A percentile compares a stretch with the other conserved stretches of the same genome.
phyloP scores from a whole-genome alignment of 2,797 vertebrate genomes.

The Malacoraja senta region DNA sequence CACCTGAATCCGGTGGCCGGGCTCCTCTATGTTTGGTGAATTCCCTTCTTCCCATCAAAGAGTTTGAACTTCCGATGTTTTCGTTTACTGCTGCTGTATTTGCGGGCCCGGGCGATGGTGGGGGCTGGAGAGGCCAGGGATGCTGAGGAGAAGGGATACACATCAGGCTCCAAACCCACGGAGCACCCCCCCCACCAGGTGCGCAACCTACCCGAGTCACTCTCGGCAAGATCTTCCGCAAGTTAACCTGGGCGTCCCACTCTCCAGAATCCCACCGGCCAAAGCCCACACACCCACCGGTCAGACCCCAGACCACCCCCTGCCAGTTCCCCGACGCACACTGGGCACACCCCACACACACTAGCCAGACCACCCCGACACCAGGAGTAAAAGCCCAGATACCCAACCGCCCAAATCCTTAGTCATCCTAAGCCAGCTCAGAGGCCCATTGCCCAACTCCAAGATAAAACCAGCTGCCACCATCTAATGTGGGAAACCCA shows the following conservation, averaged over 20 bases:
- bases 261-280: neutral
- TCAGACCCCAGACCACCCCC: too few relatives aligned
- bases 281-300: neutral
- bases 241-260: too few relatives aligned
- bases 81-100: conserved; percentile 50
- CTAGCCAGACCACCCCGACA: neutral
- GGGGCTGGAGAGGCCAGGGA: neutral
- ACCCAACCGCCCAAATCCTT: neutral
- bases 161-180: neutral
- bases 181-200: neutral
- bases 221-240: too few relatives aligned
- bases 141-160: neutral
- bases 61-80: conserved; percentile 71
- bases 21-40: conserved; percentile 36
- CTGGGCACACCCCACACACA: neutral
- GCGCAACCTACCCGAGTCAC: neutral
- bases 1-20: neutral
- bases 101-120: neutral
- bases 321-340: neutral
- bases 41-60: conserved; percentile 57
- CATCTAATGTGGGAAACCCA: too few relatives aligned
- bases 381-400: neutral
- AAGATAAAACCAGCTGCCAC: too few relatives aligned
- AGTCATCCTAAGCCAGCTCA: neutral
- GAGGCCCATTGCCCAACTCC: neutral